phyloP scores from a whole-genome alignment of 2,113 vertebrate genomes.

The Alectura lathami region DNA sequence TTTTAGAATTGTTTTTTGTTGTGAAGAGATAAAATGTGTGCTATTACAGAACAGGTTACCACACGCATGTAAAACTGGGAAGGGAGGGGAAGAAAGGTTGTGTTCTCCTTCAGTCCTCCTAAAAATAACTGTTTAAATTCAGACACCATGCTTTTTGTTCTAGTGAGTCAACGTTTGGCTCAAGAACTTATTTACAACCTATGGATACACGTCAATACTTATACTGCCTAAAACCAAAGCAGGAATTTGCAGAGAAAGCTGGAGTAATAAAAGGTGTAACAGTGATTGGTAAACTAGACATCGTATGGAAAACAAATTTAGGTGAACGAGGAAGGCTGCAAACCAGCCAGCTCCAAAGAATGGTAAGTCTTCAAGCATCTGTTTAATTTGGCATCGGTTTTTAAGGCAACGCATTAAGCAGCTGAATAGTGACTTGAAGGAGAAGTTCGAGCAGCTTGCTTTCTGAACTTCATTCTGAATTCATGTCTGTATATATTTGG shows the following conservation, averaged over 20 bases:
- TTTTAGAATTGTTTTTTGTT: background rate
- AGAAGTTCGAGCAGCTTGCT: background rate
- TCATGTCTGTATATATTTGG: background rate
- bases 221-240: slow-evolving; percentile 96
- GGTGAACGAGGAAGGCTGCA: slow-evolving; percentile 95
- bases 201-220: slow-evolving; percentile 98
- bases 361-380: slow-evolving; percentile 78
- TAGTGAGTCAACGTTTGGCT: slow-evolving; percentile 94
- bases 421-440: background rate
- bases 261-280: slow-evolving; percentile 98
- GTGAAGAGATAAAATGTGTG: background rate
- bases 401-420: background rate
- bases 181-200: slow-evolving; percentile 94
- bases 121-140: background rate
- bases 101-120: background rate
- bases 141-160: background rate
- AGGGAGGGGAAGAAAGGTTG: background rate
- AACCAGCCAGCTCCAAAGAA: slow-evolving; percentile 97
- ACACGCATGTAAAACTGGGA: background rate
- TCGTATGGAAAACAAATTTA: slow-evolving; percentile 98
- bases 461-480: background rate
- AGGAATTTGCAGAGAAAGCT: slow-evolving; percentile 97
- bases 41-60: background rate
- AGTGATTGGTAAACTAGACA: slow-evolving; percentile 97
- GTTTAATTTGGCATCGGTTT: background rate